Conservation (phyloP, 64 coral and sea anemone species). For the Hydrozoanthus tunicans region DNA sequence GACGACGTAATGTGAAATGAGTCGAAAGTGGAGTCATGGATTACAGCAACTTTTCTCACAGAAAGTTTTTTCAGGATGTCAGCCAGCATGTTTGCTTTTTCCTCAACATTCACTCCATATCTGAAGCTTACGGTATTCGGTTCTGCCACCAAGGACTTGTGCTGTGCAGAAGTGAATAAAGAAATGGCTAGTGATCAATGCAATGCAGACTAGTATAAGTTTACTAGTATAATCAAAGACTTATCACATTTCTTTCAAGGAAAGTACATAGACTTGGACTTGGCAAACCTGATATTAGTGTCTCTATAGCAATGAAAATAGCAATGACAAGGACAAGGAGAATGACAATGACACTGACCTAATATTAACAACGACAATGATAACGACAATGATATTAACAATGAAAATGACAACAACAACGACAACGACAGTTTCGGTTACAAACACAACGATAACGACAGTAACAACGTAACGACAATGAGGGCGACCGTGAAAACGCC, state of each 20-base stretch:
- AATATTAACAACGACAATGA: neutral
- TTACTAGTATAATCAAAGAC: too few species aligned
- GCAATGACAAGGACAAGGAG: too few species aligned
- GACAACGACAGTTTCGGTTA: neutral
- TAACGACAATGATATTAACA: neutral
- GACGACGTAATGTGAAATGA: slow-evolving; percentile 1
- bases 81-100: slow-evolving; percentile 16
- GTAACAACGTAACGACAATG: neutral
- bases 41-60: slow-evolving; percentile 39
- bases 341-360: too few species aligned
- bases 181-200: neutral
- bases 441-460: neutral
- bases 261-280: too few species aligned
- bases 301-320: too few species aligned
- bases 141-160: neutral
- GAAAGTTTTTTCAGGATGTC: slow-evolving; percentile 14
- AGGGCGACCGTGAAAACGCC: too few species aligned
- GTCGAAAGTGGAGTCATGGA: slow-evolving; percentile 29
- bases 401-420: neutral
- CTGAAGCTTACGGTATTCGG: neutral
- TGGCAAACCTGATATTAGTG: too few species aligned
- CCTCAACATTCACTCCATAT: neutral
- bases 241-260: too few species aligned
- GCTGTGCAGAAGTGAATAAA: neutral
- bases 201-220: neutral